These are phyloP conservation scores for Bombus confusus DNA, from an alignment of 1,140 invertebrate genomes.

Conservation along the genomic window DNA sequence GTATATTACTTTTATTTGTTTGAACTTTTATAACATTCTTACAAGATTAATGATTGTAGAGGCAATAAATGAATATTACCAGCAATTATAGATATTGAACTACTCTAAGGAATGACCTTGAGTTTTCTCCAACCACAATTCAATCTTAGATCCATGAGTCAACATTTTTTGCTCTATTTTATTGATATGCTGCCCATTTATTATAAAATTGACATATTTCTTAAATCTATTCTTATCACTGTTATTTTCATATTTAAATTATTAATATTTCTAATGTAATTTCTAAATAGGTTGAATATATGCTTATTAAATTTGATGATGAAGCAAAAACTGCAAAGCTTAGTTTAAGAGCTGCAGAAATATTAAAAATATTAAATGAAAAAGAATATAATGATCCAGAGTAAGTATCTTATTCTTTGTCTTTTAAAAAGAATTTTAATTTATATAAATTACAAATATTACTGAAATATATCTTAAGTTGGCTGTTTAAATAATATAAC, in stretches of 20 bases:
- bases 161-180: slow-evolving; percentile 17
- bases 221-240: neutral
- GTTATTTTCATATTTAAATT: neutral
- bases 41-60: neutral
- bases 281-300: slow-evolving; percentile 92
- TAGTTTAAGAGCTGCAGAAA: slow-evolving; percentile 90
- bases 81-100: neutral
- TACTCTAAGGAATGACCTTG: slow-evolving; percentile 27
- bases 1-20: neutral
- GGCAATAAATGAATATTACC: neutral
- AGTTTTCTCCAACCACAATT: slow-evolving; percentile 10
- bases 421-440: neutral
- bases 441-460: neutral
- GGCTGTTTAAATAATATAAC: neutral
- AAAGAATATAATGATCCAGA: slow-evolving; percentile 90
- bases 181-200: neutral
- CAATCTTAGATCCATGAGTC: slow-evolving; percentile 21
- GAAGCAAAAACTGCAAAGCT: slow-evolving; percentile 92
- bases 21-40: neutral
- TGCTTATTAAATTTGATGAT: slow-evolving; percentile 97
- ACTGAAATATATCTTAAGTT: neutral
- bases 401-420: slow-evolving; percentile 82
- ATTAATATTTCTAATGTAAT: slow-evolving; percentile 14
- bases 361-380: slow-evolving; percentile 91
- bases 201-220: neutral